Percentiles rank a stretch among this genome's conserved stretches.
phyloP scores from a whole-genome alignment of 1,140 invertebrate species.

The Hypsibius dujardini region DNA sequence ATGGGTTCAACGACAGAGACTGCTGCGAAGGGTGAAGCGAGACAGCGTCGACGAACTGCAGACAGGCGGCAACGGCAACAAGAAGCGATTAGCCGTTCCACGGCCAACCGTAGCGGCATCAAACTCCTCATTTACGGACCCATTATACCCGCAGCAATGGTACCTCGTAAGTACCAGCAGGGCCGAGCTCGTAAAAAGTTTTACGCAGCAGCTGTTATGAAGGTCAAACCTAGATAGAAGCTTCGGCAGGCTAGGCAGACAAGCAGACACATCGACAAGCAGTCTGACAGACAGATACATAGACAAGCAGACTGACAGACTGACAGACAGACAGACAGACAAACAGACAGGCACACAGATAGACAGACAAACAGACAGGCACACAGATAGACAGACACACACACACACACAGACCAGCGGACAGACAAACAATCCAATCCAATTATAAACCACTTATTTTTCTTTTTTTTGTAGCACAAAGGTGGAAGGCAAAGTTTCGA shows the following conservation, averaged over 20 bases:
- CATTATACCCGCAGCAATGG: neutral
- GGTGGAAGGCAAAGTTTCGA: constrained; percentile 24
- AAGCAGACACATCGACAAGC: neutral
- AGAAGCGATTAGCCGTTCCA: neutral
- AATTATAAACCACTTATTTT: too few relatives aligned
- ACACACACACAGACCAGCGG: too few relatives aligned
- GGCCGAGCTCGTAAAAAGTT: too few relatives aligned
- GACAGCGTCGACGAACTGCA: neutral
- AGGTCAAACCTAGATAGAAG: neutral
- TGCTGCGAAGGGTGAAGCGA: neutral
- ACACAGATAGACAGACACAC: too few relatives aligned
- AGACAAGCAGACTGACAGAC: too few relatives aligned
- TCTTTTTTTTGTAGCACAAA: neutral
- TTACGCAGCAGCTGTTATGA: too few relatives aligned
- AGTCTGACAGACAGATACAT: neutral
- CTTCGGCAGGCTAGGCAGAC: neutral
- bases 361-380: too few relatives aligned
- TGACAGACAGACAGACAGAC: too few relatives aligned
- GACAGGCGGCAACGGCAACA: neutral
- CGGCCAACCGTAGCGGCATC: neutral
- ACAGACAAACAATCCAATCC: too few relatives aligned
- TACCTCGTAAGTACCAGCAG: neutral
- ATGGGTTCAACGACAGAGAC: neutral
- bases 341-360: too few relatives aligned
- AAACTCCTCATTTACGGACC: neutral